Conservation (phyloP, 2,797 vertebrate genomes). For the Glyptemys insculpta region DNA sequence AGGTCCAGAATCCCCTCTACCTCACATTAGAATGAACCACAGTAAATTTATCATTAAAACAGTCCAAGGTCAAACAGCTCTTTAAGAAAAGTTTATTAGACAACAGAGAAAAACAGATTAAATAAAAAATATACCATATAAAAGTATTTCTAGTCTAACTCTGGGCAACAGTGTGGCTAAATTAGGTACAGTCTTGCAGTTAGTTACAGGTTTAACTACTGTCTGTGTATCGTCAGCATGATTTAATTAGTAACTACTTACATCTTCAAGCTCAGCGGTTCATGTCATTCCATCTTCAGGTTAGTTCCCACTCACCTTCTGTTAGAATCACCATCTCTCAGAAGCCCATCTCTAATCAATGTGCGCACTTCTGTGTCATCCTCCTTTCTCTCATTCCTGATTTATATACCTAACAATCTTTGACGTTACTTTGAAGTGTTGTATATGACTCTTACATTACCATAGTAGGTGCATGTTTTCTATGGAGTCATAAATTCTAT, state of each 20-base stretch:
- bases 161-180: neutral
- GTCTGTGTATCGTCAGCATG: neutral
- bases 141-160: neutral
- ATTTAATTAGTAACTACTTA: neutral
- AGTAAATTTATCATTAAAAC: neutral
- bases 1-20: neutral
- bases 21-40: neutral
- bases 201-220: neutral
- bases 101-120: neutral
- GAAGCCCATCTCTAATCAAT: neutral
- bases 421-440: neutral
- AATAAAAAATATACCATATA: neutral
- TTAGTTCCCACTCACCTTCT: neutral
- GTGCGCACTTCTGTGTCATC: neutral
- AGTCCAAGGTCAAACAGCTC: fast-evolving
- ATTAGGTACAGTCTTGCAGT: neutral
- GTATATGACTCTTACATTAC: neutral
- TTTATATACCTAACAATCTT: neutral
- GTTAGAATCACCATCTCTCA: neutral
- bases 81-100: neutral
- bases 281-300: neutral
- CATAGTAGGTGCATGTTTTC: neutral
- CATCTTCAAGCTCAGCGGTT: neutral
- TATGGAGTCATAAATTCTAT: neutral
- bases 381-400: neutral